Evolutionary conservation across 2,888 invertebrate genomes (phyloP).

Genomic region (Spilosoma lubricipeda): DNA sequence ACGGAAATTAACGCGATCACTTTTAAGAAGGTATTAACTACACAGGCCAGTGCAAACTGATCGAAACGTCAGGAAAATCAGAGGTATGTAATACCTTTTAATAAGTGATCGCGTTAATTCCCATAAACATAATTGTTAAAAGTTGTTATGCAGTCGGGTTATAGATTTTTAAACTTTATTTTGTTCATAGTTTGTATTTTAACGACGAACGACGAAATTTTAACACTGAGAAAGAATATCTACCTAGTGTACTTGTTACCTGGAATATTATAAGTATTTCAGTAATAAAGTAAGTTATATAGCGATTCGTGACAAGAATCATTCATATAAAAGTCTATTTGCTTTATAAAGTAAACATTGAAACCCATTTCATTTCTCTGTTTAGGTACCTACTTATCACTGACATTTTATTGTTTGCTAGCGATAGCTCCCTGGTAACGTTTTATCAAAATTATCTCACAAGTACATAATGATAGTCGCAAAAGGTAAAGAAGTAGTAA

Average conservation of each 20-base stretch:
- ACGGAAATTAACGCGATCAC: too few species aligned
- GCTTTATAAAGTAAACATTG: background rate
- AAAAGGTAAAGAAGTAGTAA: constrained; percentile 9
- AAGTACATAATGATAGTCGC: constrained; percentile 9
- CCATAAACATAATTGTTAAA: too few species aligned
- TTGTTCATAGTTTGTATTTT: too few species aligned
- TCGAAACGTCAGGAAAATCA: too few species aligned
- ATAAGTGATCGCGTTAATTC: too few species aligned
- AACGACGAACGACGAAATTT: too few species aligned
- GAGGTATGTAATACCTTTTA: too few species aligned
- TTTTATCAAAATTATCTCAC: constrained; percentile 25
- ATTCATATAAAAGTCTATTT: background rate
- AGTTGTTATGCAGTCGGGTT: too few species aligned
- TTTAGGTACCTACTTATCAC: constrained; percentile 1
- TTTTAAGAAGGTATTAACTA: too few species aligned
- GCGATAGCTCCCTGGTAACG: constrained; percentile 16
- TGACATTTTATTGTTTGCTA: constrained; percentile 13
- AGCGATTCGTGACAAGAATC: background rate
- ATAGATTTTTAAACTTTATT: too few species aligned
- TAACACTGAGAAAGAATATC: too few species aligned
- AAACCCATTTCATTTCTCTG: background rate
- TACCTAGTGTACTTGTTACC: background rate
- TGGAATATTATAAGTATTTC: background rate
- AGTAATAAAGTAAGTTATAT: background rate
- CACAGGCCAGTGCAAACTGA: too few species aligned